Evolutionary conservation across 2,113 vertebrate genomes (phyloP).

Genomic region (Nycticebus coucang): DNA sequence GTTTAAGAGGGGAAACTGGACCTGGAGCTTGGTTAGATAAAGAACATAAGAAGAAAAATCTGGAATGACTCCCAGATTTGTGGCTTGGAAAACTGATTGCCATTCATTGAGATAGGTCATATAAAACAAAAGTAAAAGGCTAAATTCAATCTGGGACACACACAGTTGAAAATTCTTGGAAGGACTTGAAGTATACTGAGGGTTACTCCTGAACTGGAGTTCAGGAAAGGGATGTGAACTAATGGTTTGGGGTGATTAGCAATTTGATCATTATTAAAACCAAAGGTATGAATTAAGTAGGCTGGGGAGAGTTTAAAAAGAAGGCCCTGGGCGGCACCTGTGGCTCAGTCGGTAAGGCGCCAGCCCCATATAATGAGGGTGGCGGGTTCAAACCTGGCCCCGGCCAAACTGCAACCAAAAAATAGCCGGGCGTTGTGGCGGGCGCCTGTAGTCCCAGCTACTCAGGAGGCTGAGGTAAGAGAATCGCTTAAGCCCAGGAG

Average conservation of each 20-base stretch:
- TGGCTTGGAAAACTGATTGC: not conserved
- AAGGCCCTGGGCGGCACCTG: too few species aligned
- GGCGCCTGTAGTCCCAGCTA: too few species aligned
- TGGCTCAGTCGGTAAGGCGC: too few species aligned
- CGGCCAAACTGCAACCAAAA: too few species aligned
- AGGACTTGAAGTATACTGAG: not conserved
- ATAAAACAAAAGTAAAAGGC: not conserved
- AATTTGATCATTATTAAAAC: not conserved
- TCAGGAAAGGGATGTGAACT: not conserved
- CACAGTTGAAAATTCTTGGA: not conserved
- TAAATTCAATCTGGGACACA: not conserved
- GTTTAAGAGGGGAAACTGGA: not conserved
- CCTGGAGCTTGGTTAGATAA: not conserved
- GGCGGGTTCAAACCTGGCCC: too few species aligned
- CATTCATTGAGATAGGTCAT: not conserved
- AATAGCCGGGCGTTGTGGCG: too few species aligned
- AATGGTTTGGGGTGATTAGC: not conserved
- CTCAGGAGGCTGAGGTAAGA: too few species aligned
- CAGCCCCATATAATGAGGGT: too few species aligned
- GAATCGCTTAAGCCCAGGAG: too few species aligned
- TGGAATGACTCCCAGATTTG: not conserved
- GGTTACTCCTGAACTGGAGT: not conserved
- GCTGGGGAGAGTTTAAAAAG: not conserved
- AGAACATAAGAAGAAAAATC: slow-evolving; percentile 25
- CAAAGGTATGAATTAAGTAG: not conserved